A percentile compares a stretch with the other conserved stretches of the same genome.
These are phyloP conservation scores for Dromas ardeola DNA, from an alignment of 2,113 vertebrate genomes.

Conservation along the genomic window DNA sequence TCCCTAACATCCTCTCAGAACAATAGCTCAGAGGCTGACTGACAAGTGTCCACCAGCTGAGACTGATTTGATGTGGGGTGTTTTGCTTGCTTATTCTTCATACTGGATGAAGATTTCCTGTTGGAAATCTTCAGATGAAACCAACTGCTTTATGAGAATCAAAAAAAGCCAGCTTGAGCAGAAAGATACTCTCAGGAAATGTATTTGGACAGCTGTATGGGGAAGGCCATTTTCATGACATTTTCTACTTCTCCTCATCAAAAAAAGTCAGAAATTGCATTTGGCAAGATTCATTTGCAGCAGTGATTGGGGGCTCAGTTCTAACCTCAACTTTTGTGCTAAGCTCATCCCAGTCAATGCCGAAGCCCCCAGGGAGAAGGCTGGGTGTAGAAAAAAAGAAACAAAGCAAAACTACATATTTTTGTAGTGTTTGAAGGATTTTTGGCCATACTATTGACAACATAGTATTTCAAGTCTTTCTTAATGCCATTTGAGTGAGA, in stretches of 20 bases:
- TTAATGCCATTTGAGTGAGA: background rate
- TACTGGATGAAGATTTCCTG: background rate
- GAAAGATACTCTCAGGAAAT: background rate
- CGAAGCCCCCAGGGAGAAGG: background rate
- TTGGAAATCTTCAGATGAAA: background rate
- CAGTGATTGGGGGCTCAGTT: background rate
- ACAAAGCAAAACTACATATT: background rate
- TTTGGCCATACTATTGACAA: background rate
- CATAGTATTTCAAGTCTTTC: background rate
- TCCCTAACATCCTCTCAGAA: background rate
- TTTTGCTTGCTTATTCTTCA: background rate
- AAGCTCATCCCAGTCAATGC: background rate
- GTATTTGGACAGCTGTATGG: background rate
- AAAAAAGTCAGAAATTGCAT: background rate
- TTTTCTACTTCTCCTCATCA: background rate
- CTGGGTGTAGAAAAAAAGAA: background rate
- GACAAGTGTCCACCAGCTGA: background rate
- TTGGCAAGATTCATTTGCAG: background rate
- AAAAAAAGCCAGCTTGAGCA: background rate
- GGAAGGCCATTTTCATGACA: background rate
- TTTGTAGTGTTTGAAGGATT: background rate
- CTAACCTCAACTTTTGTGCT: background rate
- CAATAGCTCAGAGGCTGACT: background rate
- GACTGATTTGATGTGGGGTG: background rate
- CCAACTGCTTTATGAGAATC: background rate